Conservation (phyloP, 1,140 invertebrate species). For the Agrypnia vestita region DNA sequence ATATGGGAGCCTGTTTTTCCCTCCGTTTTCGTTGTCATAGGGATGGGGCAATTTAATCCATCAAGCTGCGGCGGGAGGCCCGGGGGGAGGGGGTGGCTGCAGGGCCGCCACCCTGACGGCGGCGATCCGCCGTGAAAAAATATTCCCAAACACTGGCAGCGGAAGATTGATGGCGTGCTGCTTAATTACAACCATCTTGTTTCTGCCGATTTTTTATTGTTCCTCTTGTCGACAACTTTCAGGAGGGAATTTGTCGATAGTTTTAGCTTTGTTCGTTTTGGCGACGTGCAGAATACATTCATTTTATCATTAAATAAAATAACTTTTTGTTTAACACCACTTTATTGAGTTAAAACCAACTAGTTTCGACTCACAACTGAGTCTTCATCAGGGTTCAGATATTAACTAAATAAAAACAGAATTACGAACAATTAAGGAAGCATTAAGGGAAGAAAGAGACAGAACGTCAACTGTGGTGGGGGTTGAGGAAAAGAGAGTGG, state of each 20-base stretch:
- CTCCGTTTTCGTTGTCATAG: constrained; percentile 73
- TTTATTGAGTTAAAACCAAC: no score
- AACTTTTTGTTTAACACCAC: no score
- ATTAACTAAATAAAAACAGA: no score
- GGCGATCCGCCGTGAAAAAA: constrained; percentile 55
- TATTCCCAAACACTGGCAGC: constrained; percentile 52
- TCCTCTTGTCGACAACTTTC: constrained; percentile 2
- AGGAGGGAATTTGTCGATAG: not conserved
- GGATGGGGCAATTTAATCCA: constrained; percentile 74
- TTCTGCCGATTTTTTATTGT: constrained; percentile 46
- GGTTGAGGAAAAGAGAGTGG: no score
- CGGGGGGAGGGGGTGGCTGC: constrained; percentile 57
- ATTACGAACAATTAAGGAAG: no score
- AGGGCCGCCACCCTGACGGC: not conserved
- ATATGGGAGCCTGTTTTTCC: constrained; percentile 72
- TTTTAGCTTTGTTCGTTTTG: no score
- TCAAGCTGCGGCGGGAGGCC: constrained; percentile 68
- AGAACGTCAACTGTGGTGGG: no score
- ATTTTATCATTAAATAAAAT: no score
- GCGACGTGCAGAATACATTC: no score
- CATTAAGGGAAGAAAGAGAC: no score
- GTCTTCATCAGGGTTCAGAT: no score
- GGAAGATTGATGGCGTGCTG: constrained; percentile 57
- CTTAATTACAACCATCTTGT: constrained; percentile 55
- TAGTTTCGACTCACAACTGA: no score